phyloP scores from a whole-genome alignment of 2,113 vertebrate genomes.

The Falcunculus frontatus region DNA sequence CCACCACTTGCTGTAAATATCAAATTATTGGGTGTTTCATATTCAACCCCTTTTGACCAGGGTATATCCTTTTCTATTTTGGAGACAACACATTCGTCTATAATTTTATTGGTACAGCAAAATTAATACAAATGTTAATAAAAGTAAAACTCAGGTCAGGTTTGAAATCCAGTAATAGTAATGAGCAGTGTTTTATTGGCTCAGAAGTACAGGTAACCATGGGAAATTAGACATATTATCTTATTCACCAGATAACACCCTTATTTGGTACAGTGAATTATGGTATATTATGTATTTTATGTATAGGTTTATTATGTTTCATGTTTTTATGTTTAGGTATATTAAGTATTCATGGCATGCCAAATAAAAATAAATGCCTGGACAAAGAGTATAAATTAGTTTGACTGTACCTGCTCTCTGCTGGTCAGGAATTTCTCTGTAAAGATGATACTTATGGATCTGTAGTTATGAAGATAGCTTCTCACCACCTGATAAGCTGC shows the following conservation, averaged over 20 bases:
- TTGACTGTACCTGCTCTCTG: neutral
- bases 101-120: neutral
- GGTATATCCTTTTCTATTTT: neutral
- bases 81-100: neutral
- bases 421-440: neutral
- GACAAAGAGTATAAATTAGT: neutral
- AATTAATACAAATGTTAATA: neutral
- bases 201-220: neutral
- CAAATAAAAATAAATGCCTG: neutral
- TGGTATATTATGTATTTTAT: neutral
- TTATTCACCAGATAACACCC: neutral
- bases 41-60: neutral
- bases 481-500: neutral
- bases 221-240: slow-evolving; percentile 8
- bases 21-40: neutral
- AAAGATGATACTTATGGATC: neutral
- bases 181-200: neutral
- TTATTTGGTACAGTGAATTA: neutral
- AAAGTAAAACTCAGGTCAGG: neutral
- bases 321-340: no score
- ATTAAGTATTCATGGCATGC: neutral
- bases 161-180: slow-evolving; percentile 2
- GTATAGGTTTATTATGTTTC: no score
- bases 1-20: neutral
- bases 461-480: neutral